Evolutionary conservation across 2,888 invertebrate genomes (phyloP), one percentile per base, ranked within the genome.

Genomic region (Papilio elwesi): DNA sequence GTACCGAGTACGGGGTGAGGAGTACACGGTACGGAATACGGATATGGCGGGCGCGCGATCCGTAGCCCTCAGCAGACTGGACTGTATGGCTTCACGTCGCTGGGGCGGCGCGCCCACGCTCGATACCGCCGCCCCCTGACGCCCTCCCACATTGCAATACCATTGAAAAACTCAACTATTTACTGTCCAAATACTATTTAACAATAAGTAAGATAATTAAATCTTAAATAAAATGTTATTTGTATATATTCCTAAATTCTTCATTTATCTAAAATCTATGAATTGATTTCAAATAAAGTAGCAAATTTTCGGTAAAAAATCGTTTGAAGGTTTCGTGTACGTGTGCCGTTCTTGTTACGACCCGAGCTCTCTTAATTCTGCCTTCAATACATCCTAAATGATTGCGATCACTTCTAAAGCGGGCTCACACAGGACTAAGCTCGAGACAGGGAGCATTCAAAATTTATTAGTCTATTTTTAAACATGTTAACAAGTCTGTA

Each of bases 91-190:
- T 91, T 89, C 91, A 82, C 80, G 81, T 85, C 85, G 90, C 86
- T 85, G 88, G 91, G 91, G 90, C 91, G 91, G 88, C 91, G 90
- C 91, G 87, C 91, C 92, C 90, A 88, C 93, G 93, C 90, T 92
- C 93, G 89, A 93, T 93, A 92, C 89, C 87, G 88, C 88, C 88
- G 90, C 90, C 91, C 87, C 85, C 90, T 86, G 86, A 83, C 92
- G 87, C 91, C 92, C 91, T 89, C 91, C 92, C 89, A 89, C 90
- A 87, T 90, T 88, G 87, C 90, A 87, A 91, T 90, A 89, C 87
- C 88, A 87, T 83, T 80, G 79, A 85, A 84, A 88, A 85, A 86
- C 80, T 85, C 83, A 82, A 85, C 84, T 83, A 83, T 83, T 86
- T 85, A 85, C 83, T 82, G 80, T 82, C 75, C 79, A 84, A 84